A percentile compares a stretch with the other conserved stretches of the same genome.
Conservation (phyloP, 2,797 vertebrate genomes). For the Pachyuromys duprasi region DNA sequence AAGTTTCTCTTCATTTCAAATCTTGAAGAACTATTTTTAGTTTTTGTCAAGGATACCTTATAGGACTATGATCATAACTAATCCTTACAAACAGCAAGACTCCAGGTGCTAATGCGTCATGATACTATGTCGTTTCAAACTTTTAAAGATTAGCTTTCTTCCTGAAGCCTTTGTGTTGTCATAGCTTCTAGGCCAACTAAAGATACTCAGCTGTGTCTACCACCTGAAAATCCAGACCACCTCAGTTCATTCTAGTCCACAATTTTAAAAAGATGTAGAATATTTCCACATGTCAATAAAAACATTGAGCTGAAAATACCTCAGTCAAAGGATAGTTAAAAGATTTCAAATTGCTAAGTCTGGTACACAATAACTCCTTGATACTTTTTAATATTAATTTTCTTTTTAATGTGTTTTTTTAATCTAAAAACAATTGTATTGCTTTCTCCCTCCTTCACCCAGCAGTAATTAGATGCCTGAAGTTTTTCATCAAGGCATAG, state of each 20-base stretch:
- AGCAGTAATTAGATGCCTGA: background rate
- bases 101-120: conserved; percentile 84
- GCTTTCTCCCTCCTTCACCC: background rate
- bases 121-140: conserved; percentile 43
- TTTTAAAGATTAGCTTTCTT: conserved; percentile 37
- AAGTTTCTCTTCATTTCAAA: conserved; percentile 77
- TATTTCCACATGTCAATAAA: background rate
- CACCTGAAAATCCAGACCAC: background rate
- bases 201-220: background rate
- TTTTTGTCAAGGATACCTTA: conserved; percentile 81
- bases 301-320: background rate
- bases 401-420: background rate
- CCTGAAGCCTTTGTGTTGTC: background rate
- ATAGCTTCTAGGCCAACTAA: background rate
- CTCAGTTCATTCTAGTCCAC: background rate
- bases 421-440: background rate
- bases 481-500: background rate
- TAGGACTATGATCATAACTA: conserved; percentile 79
- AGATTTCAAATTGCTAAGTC: background rate
- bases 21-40: conserved; percentile 85
- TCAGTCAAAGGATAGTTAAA: background rate
- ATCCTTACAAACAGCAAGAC: conserved; percentile 78
- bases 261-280: background rate
- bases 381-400: background rate
- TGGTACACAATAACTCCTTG: background rate